Evolutionary conservation across 2,113 vertebrate species (phyloP), one percentile per base, ranked within the genome.

Genomic region (Actenoides lindsayi): DNA sequence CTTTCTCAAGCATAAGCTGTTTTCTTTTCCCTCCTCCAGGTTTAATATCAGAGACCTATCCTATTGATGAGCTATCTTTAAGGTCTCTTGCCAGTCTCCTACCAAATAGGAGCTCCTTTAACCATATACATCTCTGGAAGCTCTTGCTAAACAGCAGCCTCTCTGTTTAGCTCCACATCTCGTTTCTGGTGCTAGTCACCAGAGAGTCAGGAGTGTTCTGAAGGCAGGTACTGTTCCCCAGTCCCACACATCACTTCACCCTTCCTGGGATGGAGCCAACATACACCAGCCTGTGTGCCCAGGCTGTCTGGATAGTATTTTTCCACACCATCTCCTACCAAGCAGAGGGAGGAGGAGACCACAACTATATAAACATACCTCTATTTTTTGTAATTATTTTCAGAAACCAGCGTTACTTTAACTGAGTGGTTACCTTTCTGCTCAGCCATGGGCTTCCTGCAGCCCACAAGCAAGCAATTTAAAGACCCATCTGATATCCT

Each of bases 201-300:
- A 4, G 56, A 20, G 37, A 46, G 68, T 13, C 64, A 86, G 71
- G 41, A 23, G 39, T 60, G 79, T 39, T 24, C 80, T 97, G 95
- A 97, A 94, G 76, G 86, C 54, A 74, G 83, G 4, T 85, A 13
- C 63, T 96, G 94, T 94, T 71, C 56, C 83, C 59, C 51, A 37
- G 16, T 3, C 35, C 65, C 64, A 67, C 71, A 79, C 62, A 62
- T 20, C 39, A 20, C 78, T 30, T 67, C 56, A 24, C 23, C 37
- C 54, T 17, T 76, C 50, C 89, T 67, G 94, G 67, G 64, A 84
- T 1, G 11, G 59, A 62, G 89, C 65, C 95, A 94, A 15, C 33
- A 16, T 13, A 53, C 48, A 46, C 37, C 1, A 37, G 25, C 39
- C 46, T 10, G 53, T 13, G 24, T 0, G 0, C 51, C 69, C 31